phyloP scores from a whole-genome alignment of 1,140 invertebrate genomes.

The Eubasilissa regina region DNA sequence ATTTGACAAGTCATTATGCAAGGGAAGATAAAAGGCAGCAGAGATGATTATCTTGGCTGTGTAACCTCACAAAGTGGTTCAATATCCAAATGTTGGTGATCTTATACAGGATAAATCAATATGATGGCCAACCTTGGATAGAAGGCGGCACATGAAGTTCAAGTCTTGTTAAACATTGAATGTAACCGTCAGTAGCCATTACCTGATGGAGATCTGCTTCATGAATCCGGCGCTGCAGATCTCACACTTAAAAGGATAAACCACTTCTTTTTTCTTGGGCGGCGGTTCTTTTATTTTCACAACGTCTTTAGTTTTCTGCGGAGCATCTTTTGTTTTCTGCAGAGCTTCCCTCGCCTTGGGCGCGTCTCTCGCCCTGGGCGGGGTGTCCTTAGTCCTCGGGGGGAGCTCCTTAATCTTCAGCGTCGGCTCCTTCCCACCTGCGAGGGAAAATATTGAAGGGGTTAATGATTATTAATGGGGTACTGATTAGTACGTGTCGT shows the following conservation, averaged over 20 bases:
- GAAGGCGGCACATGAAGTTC: no score
- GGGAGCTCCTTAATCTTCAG: constrained; percentile 1
- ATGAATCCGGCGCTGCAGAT: constrained; percentile 20
- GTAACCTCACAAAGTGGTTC: no score
- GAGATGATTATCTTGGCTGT: no score
- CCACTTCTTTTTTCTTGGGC: constrained; percentile 28
- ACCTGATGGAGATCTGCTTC: constrained; percentile 33
- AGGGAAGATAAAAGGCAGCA: no score
- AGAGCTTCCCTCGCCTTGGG: background rate
- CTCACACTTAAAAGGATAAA: constrained; percentile 17
- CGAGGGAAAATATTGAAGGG: background rate
- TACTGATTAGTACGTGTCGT: no score
- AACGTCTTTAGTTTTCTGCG: constrained; percentile 8
- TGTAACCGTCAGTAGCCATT: background rate
- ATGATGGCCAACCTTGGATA: no score
- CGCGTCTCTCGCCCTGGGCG: no score
- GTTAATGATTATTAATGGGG: no score
- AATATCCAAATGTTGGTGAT: no score
- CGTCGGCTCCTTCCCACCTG: background rate
- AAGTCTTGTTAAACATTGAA: no score
- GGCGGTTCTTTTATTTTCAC: background rate
- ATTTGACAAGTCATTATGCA: no score
- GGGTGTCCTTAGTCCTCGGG: background rate
- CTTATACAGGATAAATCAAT: no score
- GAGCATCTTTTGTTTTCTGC: constrained; percentile 6